These are phyloP conservation scores for Ruditapes philippinarum DNA, from an alignment of 1,140 invertebrate genomes.

Conservation along the genomic window DNA sequence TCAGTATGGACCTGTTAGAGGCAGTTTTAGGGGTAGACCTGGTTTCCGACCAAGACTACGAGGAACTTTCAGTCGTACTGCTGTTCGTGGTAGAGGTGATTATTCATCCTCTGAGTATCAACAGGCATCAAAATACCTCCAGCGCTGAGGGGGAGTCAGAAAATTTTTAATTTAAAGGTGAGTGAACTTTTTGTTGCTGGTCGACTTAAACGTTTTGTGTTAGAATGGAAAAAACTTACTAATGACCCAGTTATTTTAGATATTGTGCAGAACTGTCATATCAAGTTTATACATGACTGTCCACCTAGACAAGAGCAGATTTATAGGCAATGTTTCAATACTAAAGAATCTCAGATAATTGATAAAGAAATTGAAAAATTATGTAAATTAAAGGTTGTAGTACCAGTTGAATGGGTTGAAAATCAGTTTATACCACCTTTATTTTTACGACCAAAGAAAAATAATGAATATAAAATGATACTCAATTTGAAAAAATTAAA, in stretches of 20 bases:
- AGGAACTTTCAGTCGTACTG: not conserved
- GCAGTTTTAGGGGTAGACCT: not conserved
- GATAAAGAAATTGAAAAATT: too few relatives aligned
- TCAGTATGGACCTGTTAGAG: slow-evolving; percentile 21
- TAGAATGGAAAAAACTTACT: too few relatives aligned
- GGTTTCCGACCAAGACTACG: slow-evolving; percentile 11
- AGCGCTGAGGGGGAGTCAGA: not conserved
- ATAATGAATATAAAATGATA: slow-evolving; percentile 13
- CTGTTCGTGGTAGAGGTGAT: not conserved
- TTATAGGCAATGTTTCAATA: too few relatives aligned
- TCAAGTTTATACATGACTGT: too few relatives aligned
- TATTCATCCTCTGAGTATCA: not conserved
- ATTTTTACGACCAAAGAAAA: slow-evolving; percentile 11
- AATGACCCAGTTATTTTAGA: too few relatives aligned
- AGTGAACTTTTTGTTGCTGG: slow-evolving; percentile 29
- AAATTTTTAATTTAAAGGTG: slow-evolving; percentile 34
- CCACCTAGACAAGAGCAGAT: too few relatives aligned
- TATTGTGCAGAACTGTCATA: too few relatives aligned
- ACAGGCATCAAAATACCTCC: slow-evolving; percentile 5
- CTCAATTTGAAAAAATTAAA: slow-evolving; percentile 18
- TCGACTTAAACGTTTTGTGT: too few relatives aligned
- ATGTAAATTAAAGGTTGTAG: too few relatives aligned
- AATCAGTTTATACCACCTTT: not conserved
- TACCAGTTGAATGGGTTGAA: not conserved
- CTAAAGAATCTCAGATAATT: too few relatives aligned